A percentile compares a stretch with the other conserved stretches of the same genome.
These are phyloP conservation scores for Hoplostethus mediterraneus DNA, from an alignment of 2,797 vertebrate genomes.

Conservation along the genomic window DNA sequence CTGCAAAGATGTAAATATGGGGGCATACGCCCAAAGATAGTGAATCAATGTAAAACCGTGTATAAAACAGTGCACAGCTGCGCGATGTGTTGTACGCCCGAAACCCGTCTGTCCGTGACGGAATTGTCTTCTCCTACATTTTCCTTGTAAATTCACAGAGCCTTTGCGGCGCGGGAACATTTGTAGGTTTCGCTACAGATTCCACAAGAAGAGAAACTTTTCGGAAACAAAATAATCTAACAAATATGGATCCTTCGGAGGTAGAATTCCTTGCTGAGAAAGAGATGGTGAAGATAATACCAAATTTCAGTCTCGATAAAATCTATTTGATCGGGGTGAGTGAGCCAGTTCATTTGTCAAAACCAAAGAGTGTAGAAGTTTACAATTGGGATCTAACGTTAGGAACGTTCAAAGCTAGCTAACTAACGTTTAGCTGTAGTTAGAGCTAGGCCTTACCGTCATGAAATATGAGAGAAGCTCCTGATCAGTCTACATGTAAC, in stretches of 20 bases:
- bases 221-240: no score
- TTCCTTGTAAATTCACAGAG: neutral
- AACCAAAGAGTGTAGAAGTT: neutral
- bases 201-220: neutral
- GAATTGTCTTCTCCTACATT: accelerated
- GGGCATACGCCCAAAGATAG: no score
- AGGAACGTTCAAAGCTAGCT: neutral
- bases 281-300: slow-evolving; percentile 92
- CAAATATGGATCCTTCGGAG: slow-evolving; percentile 90
- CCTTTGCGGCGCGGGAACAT: slow-evolving; percentile 65
- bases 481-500: no score
- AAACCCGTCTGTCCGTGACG: slow-evolving; percentile 34
- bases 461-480: no score
- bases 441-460: no score
- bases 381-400: neutral
- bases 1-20: no score
- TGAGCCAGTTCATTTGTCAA: neutral
- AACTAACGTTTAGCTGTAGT: neutral
- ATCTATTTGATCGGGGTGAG: slow-evolving; percentile 95
- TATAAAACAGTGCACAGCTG: neutral
- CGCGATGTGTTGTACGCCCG: accelerated
- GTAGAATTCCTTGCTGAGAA: slow-evolving; percentile 96
- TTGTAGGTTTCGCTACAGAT: neutral
- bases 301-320: slow-evolving; percentile 95
- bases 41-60: neutral